Evolutionary conservation across 2,797 vertebrate species (phyloP).

Genomic region (Sylvilagus floridanus): DNA sequence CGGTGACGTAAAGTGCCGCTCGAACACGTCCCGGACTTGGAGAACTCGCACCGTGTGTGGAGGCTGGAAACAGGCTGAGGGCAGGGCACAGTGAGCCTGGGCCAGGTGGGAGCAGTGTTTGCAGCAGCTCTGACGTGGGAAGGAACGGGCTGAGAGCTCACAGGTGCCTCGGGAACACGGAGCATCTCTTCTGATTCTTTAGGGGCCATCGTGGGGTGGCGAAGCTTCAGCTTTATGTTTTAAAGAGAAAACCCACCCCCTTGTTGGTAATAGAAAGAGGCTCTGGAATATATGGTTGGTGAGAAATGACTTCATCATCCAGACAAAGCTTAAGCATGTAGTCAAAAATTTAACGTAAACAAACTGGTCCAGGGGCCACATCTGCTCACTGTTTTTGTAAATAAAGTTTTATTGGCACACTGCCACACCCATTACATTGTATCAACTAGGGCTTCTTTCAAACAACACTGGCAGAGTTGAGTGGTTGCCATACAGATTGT

Average conservation of each 20-base stretch:
- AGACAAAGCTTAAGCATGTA: constrained; percentile 22
- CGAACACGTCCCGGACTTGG: neutral
- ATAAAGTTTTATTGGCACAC: neutral
- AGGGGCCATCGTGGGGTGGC: neutral
- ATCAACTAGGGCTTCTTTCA: neutral
- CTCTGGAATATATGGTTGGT: neutral
- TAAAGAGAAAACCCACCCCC: constrained; percentile 30
- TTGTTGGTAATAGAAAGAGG: neutral
- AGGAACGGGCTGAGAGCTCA: neutral
- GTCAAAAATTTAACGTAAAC: neutral
- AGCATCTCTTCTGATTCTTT: neutral
- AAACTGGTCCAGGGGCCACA: neutral
- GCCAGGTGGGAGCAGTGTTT: neutral
- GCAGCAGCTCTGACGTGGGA: neutral
- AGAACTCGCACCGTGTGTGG: neutral
- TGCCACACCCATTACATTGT: neutral
- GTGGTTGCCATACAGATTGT: neutral
- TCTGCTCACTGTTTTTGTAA: neutral
- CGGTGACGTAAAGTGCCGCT: neutral
- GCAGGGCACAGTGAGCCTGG: neutral
- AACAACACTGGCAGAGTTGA: neutral
- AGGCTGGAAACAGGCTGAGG: neutral
- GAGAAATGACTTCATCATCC: neutral
- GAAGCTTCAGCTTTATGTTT: neutral
- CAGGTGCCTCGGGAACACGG: neutral